phyloP scores from a whole-genome alignment of 2,888 invertebrate species.

The Ferdinandea cuprea region DNA sequence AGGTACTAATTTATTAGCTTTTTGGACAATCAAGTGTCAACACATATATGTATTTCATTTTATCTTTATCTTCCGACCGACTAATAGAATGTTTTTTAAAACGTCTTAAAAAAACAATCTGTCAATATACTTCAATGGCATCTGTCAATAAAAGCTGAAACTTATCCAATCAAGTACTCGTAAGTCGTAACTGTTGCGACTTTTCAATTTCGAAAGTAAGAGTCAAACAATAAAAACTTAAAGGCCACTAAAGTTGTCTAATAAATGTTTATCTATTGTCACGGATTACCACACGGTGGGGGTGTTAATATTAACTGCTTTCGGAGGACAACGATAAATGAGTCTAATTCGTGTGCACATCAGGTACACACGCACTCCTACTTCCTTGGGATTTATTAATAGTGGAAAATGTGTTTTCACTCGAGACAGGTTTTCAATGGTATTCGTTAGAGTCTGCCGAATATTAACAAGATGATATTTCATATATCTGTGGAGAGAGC shows the following conservation, averaged over 20 bases:
- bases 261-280: not conserved
- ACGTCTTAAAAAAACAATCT: no score
- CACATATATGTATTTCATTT: no score
- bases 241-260: not conserved
- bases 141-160: not conserved
- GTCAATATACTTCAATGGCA: no score
- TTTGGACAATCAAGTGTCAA: no score
- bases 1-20: no score
- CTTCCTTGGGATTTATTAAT: conserved; percentile 2
- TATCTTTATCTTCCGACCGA: no score
- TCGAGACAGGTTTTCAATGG: not conserved
- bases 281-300: not conserved
- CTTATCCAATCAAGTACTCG: not conserved
- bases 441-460: not conserved
- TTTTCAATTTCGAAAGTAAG: no score
- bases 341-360: conserved; percentile 1
- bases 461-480: not conserved
- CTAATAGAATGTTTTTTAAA: no score
- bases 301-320: no score
- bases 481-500: not conserved
- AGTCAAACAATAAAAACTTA: not conserved
- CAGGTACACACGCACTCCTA: not conserved
- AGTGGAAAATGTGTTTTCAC: conserved; percentile 10
- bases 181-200: not conserved
- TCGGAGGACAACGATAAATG: not conserved